Conservation (phyloP, 2,113 vertebrate genomes). For the Tetrao urogallus region DNA sequence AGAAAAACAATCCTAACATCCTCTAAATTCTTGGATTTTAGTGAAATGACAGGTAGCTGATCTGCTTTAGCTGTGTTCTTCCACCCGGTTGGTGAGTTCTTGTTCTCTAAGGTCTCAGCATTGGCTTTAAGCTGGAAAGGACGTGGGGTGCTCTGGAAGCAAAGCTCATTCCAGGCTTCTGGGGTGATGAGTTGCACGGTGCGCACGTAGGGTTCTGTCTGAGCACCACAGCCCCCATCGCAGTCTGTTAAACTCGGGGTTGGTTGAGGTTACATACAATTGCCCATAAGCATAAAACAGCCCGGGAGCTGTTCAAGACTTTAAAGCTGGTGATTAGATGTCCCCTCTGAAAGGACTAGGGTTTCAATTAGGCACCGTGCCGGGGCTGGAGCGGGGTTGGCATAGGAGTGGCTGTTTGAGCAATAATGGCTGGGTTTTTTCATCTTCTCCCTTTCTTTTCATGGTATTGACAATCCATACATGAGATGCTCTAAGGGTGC, state of each 20-base stretch:
- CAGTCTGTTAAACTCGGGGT: not conserved
- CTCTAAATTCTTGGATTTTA: not conserved
- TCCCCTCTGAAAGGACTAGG: not conserved
- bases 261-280: not conserved
- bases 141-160: fast-evolving
- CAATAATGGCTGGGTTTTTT: not conserved
- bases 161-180: fast-evolving
- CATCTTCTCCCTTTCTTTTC: not conserved
- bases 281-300: not conserved
- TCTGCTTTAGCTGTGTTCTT: not conserved
- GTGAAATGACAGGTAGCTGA: not conserved
- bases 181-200: not conserved
- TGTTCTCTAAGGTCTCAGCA: not conserved
- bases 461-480: not conserved
- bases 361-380: not conserved
- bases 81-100: not conserved
- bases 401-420: not conserved
- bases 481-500: fast-evolving
- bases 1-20: not conserved
- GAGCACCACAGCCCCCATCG: not conserved
- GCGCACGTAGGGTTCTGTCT: fast-evolving
- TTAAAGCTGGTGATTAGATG: not conserved
- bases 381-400: not conserved
- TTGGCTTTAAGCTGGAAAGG: not conserved
- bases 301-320: not conserved